phyloP scores from a whole-genome alignment of 2,113 vertebrate species.

The Paratilapia polleni region DNA sequence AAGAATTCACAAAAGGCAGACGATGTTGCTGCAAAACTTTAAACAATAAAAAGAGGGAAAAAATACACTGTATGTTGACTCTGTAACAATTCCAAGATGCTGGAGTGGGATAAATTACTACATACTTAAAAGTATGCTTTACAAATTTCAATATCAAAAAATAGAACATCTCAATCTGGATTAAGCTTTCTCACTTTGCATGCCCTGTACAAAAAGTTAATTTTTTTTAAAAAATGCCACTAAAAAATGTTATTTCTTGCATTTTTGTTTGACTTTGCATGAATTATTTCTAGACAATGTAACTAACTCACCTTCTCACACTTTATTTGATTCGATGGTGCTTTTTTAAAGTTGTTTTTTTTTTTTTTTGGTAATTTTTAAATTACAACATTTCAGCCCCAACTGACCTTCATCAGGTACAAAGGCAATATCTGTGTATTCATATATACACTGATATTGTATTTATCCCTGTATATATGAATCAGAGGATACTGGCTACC shows the following conservation, averaged over 20 bases:
- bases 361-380: too few relatives aligned
- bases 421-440: too few relatives aligned
- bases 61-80: background rate
- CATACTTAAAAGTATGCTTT: background rate
- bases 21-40: slow-evolving; percentile 22
- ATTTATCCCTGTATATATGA: too few relatives aligned
- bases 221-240: background rate
- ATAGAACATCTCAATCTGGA: background rate
- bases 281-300: slow-evolving; percentile 26
- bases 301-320: background rate
- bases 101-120: background rate
- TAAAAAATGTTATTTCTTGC: background rate
- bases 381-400: too few relatives aligned
- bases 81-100: background rate
- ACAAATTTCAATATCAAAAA: background rate
- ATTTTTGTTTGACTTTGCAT: slow-evolving; percentile 27
- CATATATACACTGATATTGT: too few relatives aligned
- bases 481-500: too few relatives aligned
- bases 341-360: too few relatives aligned
- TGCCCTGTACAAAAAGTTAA: background rate
- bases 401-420: too few relatives aligned
- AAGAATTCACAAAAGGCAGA: slow-evolving; percentile 46
- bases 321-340: background rate
- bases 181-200: background rate
- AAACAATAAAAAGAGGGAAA: slow-evolving; percentile 21